Percentiles rank a stretch among this genome's conserved stretches.
Evolutionary conservation across 2,113 vertebrate species (phyloP).

Genomic region (Taxidea taxus): DNA sequence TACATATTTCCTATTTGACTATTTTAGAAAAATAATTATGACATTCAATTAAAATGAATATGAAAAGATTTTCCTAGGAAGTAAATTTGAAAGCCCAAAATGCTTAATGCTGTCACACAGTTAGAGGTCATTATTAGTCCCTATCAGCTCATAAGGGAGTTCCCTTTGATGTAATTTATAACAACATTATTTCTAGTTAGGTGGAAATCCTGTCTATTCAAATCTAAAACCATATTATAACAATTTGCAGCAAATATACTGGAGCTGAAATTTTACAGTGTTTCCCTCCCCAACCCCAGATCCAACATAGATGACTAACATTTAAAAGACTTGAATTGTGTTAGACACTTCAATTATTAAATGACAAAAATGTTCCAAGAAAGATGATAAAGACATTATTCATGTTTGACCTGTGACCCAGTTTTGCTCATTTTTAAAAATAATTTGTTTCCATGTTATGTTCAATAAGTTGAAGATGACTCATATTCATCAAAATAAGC

Average conservation of each 20-base stretch:
- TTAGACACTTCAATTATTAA: conserved; percentile 68
- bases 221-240: conserved; percentile 14
- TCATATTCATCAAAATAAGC: conserved; percentile 75
- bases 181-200: conserved; percentile 12
- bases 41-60: conserved; percentile 32
- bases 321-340: conserved; percentile 24
- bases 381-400: conserved; percentile 74
- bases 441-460: conserved; percentile 67
- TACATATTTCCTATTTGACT: conserved; percentile 17
- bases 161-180: conserved; percentile 15
- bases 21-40: conserved; percentile 52
- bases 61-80: conserved; percentile 31
- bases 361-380: conserved; percentile 40
- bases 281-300: neutral
- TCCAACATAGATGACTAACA: conserved; percentile 8
- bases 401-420: conserved; percentile 61
- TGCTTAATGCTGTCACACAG: conserved; percentile 1
- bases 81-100: conserved; percentile 17
- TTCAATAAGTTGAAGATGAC: conserved; percentile 71
- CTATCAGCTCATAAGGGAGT: neutral
- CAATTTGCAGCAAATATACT: neutral
- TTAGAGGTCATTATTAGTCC: conserved; percentile 41
- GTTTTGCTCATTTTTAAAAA: conserved; percentile 60
- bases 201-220: conserved; percentile 28
- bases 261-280: neutral